A percentile compares a stretch with the other conserved stretches of the same genome.
Conservation (phyloP, 1,140 invertebrate genomes). For the Teleopsis dalmanni region DNA sequence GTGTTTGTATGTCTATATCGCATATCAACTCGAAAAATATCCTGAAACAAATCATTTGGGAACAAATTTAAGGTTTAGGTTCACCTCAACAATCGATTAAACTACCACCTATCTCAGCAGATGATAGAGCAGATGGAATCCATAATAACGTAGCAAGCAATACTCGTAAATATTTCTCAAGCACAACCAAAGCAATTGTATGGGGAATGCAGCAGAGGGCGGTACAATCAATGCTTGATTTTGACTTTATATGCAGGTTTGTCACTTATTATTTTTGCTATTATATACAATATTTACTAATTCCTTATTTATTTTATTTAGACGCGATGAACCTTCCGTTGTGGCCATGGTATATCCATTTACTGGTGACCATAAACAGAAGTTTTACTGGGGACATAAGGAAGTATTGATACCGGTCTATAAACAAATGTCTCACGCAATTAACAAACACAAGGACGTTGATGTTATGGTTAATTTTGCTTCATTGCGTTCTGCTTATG, state of each 20-base stretch:
- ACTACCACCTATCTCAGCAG: constrained; percentile 42
- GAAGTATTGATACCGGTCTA: constrained; percentile 92
- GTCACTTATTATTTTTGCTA: not conserved
- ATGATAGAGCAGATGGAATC: constrained; percentile 23
- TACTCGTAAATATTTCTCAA: constrained; percentile 61
- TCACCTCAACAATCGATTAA: constrained; percentile 43
- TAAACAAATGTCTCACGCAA: constrained; percentile 95
- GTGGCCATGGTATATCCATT: constrained; percentile 98
- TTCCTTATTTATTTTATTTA: constrained; percentile 73
- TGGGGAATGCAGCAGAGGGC: constrained; percentile 99
- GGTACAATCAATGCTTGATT: constrained; percentile 97
- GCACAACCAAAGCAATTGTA: constrained; percentile 86
- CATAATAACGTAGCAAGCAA: constrained; percentile 27
- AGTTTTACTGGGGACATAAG: constrained; percentile 99
- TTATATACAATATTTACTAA: not conserved
- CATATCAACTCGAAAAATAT: not conserved
- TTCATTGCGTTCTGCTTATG: constrained; percentile 94
- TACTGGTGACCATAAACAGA: constrained; percentile 97
- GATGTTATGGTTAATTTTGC: constrained; percentile 99
- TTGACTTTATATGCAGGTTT: constrained; percentile 92
- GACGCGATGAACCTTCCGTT: constrained; percentile 77
- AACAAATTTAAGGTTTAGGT: constrained; percentile 32
- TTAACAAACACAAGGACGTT: constrained; percentile 89
- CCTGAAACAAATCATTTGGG: constrained; percentile 32
- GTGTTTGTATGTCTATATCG: not conserved